Evolutionary conservation across 2,113 vertebrate genomes (phyloP).

Genomic region (Ailurus styani): DNA sequence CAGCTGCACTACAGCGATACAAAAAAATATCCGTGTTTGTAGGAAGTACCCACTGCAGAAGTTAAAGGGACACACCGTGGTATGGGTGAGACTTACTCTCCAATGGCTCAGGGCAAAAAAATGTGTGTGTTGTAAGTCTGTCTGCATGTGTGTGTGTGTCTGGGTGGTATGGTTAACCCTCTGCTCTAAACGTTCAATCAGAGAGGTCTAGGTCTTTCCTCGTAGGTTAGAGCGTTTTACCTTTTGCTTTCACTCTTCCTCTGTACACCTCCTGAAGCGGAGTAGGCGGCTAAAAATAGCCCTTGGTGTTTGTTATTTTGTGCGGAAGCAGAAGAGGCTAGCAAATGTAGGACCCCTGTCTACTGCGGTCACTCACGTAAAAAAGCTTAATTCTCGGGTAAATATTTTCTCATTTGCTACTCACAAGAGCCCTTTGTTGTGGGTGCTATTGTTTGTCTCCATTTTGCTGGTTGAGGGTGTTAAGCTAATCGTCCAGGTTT

Average conservation of each 20-base stretch:
- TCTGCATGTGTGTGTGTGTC: background rate
- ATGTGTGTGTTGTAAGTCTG: too few species aligned
- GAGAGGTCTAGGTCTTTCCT: background rate
- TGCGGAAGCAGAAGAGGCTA: background rate
- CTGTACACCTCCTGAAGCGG: background rate
- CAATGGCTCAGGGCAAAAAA: background rate
- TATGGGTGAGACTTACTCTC: background rate
- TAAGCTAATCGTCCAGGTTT: background rate
- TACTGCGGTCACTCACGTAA: background rate
- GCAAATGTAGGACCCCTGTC: background rate
- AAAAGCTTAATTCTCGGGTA: background rate
- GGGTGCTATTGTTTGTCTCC: background rate
- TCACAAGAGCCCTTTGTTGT: background rate
- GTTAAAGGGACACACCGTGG: background rate
- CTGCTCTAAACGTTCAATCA: background rate
- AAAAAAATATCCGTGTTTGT: too few species aligned
- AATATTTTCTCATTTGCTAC: fast-evolving
- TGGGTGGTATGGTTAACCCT: fast-evolving
- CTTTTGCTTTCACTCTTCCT: background rate
- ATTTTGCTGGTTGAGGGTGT: background rate
- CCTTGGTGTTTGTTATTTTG: too few species aligned
- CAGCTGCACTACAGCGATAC: background rate
- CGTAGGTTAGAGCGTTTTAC: background rate
- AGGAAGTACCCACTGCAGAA: background rate
- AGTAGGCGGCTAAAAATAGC: background rate